Evolutionary conservation across 1,140 invertebrate species (phyloP).

Genomic region (Micrasema minimum): DNA sequence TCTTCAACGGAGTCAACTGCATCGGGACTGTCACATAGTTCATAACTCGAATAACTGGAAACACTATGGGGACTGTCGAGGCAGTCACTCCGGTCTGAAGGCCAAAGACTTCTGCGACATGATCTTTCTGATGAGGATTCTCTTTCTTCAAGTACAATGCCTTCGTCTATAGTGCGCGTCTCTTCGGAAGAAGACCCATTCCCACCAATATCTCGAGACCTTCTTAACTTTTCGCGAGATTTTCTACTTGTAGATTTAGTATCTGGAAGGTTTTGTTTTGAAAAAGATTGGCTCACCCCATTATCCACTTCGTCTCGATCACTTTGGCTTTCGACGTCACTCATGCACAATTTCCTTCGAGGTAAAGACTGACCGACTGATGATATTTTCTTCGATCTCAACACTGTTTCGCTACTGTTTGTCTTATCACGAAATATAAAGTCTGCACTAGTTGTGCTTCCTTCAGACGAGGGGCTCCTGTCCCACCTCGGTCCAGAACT

Average conservation of each 20-base stretch:
- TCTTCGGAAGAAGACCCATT: conserved; percentile 51
- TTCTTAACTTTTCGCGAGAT: conserved; percentile 46
- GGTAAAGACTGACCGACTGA: conserved; percentile 37
- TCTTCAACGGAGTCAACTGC: conserved; percentile 35
- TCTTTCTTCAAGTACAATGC: conserved; percentile 51
- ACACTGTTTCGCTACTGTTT: conserved; percentile 27
- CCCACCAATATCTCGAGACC: conserved; percentile 41
- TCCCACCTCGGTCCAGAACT: conserved; percentile 56
- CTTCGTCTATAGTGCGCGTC: conserved; percentile 48
- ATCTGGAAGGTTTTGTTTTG: conserved; percentile 28
- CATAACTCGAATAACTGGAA: conserved; percentile 51
- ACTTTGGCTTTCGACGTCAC: conserved; percentile 51
- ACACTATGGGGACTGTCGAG: conserved; percentile 49
- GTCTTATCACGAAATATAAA: conserved; percentile 32
- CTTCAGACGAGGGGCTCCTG: conserved; percentile 60
- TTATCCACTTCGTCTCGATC: conserved; percentile 50
- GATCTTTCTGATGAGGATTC: conserved; percentile 50
- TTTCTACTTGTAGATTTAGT: conserved; percentile 38
- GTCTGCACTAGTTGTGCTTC: conserved; percentile 55
- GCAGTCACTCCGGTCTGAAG: conserved; percentile 50
- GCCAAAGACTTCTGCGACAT: conserved; percentile 47
- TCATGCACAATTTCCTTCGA: conserved; percentile 50
- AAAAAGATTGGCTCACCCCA: neutral
- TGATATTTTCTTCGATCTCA: conserved; percentile 41
- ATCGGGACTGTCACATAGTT: conserved; percentile 47